Base-by-base conservation (phyloP, 2,113 vertebrate genomes). In the Nyctibius bracteatus region DNA sequence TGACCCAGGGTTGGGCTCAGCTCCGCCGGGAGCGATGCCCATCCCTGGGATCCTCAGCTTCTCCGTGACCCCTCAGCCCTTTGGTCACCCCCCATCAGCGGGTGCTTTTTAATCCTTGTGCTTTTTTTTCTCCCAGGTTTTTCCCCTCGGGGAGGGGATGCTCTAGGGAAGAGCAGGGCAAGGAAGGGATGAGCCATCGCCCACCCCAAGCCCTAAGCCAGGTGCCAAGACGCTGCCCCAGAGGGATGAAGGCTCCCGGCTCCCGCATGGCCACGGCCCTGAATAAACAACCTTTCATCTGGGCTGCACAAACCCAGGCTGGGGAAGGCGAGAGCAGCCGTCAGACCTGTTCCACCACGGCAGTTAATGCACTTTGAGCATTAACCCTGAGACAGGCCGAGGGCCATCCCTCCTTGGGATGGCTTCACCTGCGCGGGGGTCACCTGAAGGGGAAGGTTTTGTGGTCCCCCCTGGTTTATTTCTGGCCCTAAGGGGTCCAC, bases 281-380 rank as follows among this genome's bases (percentile, higher is more conserved):
- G 66, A 35, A 85, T 16, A 95, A 95, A 95, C 79, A 74, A 57
- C 52, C 61, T 70, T 41, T 52, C 9, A 41, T 44, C 37, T 39
- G 1, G 3, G 18, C 35, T n/a, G 61, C 68, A 59, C 2, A 52
- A 80, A 66, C 9, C 44, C 12, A 4, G 52, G 68, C 41, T 33
- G 51, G 47, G 84, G 49, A 20, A 58, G 78, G 39, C 1, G 4
- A 30, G 25, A 35, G 89, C 86, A 37, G 80, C 84, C 6, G 73
- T 91, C 95, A 70, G 94, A 92, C 92, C 95, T 44, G 89, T 86
- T 94, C 41, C 41, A 14, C 41, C 41, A 14, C 44, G 39, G 66
- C 28, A 5, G 39, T 30, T 27, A 8, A 6, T 8, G 85, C 54
- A 6, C 81, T 39, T 19, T 2, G 71, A 86, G 95, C 55, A 3